Percentiles rank a stretch among this genome's conserved stretches.
Conservation (phyloP, 2,797 vertebrate species). For the Trichosurus vulpecula region DNA sequence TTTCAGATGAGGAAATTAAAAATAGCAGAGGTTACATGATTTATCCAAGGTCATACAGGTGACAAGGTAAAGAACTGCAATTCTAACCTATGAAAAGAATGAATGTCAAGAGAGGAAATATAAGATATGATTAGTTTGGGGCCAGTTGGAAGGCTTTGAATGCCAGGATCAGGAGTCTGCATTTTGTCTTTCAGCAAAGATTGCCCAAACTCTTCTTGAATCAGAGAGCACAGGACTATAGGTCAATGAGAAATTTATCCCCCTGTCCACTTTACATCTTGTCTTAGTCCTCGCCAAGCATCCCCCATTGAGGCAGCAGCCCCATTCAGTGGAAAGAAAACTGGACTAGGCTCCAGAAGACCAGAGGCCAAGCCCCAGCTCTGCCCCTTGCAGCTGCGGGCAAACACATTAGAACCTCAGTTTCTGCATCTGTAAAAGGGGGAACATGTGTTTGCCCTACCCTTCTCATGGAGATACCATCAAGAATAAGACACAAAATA, state of each 20-base stretch:
- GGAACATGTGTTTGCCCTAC: not conserved
- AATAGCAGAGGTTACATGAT: constrained; percentile 24
- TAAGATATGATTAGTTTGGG: not conserved
- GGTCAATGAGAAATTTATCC: not conserved
- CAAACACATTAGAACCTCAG: not conserved
- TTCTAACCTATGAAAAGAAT: not conserved
- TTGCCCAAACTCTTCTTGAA: not conserved
- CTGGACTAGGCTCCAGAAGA: not conserved
- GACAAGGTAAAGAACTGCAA: not conserved
- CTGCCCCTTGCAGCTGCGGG: not conserved
- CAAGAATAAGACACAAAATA: not conserved
- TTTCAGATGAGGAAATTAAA: constrained; percentile 13
- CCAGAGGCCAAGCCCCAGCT: not conserved
- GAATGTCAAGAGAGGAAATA: not conserved
- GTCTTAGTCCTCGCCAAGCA: not conserved
- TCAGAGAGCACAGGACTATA: not conserved
- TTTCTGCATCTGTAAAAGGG: not conserved
- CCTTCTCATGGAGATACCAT: not conserved
- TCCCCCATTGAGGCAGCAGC: not conserved
- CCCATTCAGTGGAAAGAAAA: not conserved
- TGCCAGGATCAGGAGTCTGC: not conserved
- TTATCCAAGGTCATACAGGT: not conserved
- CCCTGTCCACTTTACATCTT: not conserved
- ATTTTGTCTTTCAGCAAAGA: not conserved
- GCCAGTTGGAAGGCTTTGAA: not conserved